Base-by-base conservation (phyloP, 2,113 vertebrate species). In the Ailuropoda melanoleuca region DNA sequence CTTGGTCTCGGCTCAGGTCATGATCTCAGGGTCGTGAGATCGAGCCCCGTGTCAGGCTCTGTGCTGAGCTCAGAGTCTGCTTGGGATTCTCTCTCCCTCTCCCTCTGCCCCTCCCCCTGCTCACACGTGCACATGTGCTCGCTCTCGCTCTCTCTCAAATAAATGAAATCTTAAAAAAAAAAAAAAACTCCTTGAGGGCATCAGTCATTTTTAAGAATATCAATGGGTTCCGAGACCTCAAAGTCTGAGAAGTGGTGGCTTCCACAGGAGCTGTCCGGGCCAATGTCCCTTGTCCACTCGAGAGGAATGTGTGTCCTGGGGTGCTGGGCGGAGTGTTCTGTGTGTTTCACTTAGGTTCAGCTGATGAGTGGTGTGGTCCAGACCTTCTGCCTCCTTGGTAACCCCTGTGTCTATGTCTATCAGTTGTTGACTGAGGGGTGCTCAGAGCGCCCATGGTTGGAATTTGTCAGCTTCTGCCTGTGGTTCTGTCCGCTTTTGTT, bases 341-440 rank as follows among this genome's bases (percentile, higher is more conserved):
- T 2, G 17, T 37, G 6, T 37, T 29, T 70, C 18, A 3, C 8
- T 68, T 6, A 3, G 19, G 48, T 80, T 26, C 17, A 0, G 50
- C 8, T 5, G n/a, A 31, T 31, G 1, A 6, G 4, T 7, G 5
- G n/a, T 26, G 23, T 12, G 3, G 26, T 53, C 26, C 24, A 21
- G 7, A 26, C 21, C 53, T 17, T 26, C 88, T 31, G 19, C 6
- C 5, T 31, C 23, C 23, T 78, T 29, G 6, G 8, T 53, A 8
- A 55, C 62, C 24, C 13, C 31, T 0, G 4, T 2, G 60, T 43
- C 62, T 66, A 0, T 34, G 13, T 18, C n/a, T 4, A 1, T 31
- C 34, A 14, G 19, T 29, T 55, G 19, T 15, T 15, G 18, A 50
- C 64, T 6, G 34, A 6, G 53, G 66, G 0, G 10, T 17, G 75